Conservation (phyloP, 2,888 invertebrate genomes). For the Anaspis maculata region DNA sequence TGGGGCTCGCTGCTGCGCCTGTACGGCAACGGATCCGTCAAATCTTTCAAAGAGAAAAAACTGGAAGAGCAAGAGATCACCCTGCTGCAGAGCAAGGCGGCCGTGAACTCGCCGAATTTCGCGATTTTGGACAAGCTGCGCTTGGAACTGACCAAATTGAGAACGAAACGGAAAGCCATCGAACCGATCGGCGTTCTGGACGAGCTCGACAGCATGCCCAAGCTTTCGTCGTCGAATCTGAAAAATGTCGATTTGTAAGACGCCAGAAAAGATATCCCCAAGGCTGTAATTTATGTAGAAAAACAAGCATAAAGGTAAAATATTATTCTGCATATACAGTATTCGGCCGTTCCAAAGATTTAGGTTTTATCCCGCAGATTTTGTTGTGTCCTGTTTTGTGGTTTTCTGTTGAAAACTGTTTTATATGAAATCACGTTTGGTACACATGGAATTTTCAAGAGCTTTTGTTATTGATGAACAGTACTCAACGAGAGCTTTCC, state of each 20-base stretch:
- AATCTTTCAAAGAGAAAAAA: conserved; percentile 87
- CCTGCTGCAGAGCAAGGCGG: conserved; percentile 78
- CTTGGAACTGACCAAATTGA: conserved; percentile 70
- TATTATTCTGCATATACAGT: too few relatives aligned
- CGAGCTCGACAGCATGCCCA: conserved; percentile 56
- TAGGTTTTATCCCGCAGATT: too few relatives aligned
- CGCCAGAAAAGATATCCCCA: too few relatives aligned
- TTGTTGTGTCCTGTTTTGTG: too few relatives aligned
- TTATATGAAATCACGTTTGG: too few relatives aligned
- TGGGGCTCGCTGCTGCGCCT: conserved; percentile 92
- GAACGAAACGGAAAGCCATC: conserved; percentile 48
- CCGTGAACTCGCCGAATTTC: conserved; percentile 83
- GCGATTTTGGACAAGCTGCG: conserved; percentile 81
- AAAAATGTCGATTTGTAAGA: conserved; percentile 65
- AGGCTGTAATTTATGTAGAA: too few relatives aligned
- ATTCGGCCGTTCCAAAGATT: too few relatives aligned
- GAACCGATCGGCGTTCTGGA: conserved; percentile 53
- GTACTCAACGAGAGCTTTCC: too few relatives aligned
- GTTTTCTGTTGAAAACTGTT: too few relatives aligned
- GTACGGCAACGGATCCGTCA: conserved; percentile 86
- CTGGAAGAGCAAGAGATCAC: conserved; percentile 89
- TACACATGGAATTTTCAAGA: too few relatives aligned
- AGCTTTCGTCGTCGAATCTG: conserved; percentile 66
- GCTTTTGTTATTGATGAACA: too few relatives aligned
- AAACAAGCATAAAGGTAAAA: too few relatives aligned